Conservation (phyloP, 2,888 invertebrate species). For the Arge pagana region DNA sequence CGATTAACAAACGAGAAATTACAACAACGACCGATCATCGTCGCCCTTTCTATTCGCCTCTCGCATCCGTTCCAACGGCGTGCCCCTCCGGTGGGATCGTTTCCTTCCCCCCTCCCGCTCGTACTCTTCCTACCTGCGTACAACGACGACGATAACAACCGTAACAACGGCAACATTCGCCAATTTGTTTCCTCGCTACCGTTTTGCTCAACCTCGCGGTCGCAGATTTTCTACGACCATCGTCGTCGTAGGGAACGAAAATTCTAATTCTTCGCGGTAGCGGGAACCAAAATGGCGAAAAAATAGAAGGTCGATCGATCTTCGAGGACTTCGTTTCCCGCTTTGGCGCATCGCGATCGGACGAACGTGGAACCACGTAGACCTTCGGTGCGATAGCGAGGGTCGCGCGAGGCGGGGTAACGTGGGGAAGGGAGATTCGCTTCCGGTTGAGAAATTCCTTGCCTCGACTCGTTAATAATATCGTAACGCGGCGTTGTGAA, state of each 20-base stretch:
- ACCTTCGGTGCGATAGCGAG: not conserved
- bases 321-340: too few relatives aligned
- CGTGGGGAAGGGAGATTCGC: conserved; percentile 3
- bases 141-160: too few relatives aligned
- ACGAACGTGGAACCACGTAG: conserved; percentile 14
- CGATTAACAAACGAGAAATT: conserved; percentile 17
- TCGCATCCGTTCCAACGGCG: conserved; percentile 2
- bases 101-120: conserved; percentile 3
- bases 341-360: too few relatives aligned
- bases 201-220: too few relatives aligned
- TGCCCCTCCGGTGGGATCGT: not conserved
- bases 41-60: conserved; percentile 4
- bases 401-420: not conserved
- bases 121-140: conserved; percentile 6
- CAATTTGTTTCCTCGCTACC: too few relatives aligned
- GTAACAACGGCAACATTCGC: too few relatives aligned
- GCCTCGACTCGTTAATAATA: conserved; percentile 18
- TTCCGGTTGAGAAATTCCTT: conserved; percentile 24
- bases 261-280: too few relatives aligned
- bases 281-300: too few relatives aligned
- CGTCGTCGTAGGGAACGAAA: too few relatives aligned
- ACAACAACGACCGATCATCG: conserved; percentile 13
- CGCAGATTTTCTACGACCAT: too few relatives aligned
- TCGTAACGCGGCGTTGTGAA: conserved; percentile 18
- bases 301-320: too few relatives aligned